These are phyloP conservation scores for Morpho deidamia DNA, from an alignment of 2,888 invertebrate species.

Conservation along the genomic window DNA sequence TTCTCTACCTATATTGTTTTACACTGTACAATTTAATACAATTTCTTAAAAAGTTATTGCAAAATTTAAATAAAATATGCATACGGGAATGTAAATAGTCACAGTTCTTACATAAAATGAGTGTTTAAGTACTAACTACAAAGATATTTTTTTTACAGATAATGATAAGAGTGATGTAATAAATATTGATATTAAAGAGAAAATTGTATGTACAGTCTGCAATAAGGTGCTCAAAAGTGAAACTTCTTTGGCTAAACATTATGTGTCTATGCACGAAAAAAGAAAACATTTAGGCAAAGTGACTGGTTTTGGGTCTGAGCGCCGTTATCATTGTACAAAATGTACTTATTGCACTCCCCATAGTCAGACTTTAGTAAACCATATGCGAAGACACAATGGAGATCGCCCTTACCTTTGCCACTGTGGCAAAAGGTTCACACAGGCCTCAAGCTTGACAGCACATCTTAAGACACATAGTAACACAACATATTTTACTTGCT, in stretches of 20 bases:
- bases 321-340: conserved; percentile 61
- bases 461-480: conserved; percentile 63
- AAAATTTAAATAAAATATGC: background rate
- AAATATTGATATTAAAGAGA: background rate
- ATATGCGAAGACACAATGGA: conserved; percentile 65
- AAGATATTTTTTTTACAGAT: background rate
- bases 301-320: conserved; percentile 52
- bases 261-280: conserved; percentile 56
- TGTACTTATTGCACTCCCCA: conserved; percentile 64
- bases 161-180: background rate
- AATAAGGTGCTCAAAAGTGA: conserved; percentile 51
- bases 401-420: conserved; percentile 63
- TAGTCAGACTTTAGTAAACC: conserved; percentile 67
- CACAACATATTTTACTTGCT: conserved; percentile 56
- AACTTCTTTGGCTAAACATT: conserved; percentile 51
- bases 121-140: no score
- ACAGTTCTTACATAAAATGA: no score
- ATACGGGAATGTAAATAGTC: no score
- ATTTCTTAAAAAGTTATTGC: background rate
- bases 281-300: conserved; percentile 54
- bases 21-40: no score
- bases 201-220: conserved; percentile 44
- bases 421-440: conserved; percentile 67
- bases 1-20: no score
- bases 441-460: conserved; percentile 59